These are phyloP conservation scores for Marisa cornuarietis DNA, from an alignment of 1,140 invertebrate genomes.

Conservation along the genomic window DNA sequence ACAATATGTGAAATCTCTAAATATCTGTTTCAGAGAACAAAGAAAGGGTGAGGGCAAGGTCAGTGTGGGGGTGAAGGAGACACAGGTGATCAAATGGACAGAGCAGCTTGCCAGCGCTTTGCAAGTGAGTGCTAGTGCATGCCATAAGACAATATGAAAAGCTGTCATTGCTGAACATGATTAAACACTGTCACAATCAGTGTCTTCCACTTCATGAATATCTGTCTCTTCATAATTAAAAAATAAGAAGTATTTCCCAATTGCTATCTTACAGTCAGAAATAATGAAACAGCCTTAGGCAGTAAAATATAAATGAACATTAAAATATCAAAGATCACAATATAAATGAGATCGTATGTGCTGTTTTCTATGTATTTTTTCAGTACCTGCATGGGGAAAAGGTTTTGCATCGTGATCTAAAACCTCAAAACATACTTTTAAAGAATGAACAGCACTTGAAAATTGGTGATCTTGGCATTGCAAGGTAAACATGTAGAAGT, in stretches of 20 bases:
- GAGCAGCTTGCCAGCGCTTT: constrained; percentile 42
- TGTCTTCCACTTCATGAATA: no score
- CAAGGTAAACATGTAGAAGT: constrained; percentile 35
- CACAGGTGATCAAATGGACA: constrained; percentile 42
- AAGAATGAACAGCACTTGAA: constrained; percentile 40
- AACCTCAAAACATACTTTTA: constrained; percentile 51
- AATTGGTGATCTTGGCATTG: constrained; percentile 52
- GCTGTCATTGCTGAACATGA: no score
- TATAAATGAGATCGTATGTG: no score
- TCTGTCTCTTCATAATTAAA: no score
- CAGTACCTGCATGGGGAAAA: constrained; percentile 51
- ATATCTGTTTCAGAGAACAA: background rate
- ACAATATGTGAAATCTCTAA: no score
- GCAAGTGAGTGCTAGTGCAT: constrained; percentile 28
- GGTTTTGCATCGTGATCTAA: constrained; percentile 51
- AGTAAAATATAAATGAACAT: no score
- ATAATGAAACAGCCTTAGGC: no score
- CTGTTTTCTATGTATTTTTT: constrained; percentile 10
- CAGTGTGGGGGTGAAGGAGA: constrained; percentile 32
- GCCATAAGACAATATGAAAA: no score
- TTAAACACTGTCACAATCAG: no score
- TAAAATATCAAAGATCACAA: no score
- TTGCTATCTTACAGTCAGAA: no score
- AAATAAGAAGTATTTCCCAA: no score
- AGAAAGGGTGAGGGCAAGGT: constrained; percentile 8